Percentiles rank a stretch among this genome's conserved stretches.
phyloP scores from a whole-genome alignment of 2,797 vertebrate genomes.

The Australoheros facetus region DNA sequence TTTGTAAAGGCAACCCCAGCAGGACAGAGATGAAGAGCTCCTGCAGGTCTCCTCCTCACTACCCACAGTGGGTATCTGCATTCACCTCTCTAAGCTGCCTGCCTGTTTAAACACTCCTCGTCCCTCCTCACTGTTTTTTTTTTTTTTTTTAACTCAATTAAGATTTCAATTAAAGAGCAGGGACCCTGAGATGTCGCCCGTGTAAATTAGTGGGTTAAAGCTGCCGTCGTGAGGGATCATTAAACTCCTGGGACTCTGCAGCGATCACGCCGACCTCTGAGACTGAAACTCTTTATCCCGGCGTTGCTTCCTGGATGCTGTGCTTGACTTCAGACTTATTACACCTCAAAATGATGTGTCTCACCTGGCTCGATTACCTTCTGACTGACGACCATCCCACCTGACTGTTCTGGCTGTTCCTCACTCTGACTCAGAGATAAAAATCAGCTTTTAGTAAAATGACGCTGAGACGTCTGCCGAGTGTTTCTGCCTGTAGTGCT shows the following conservation, averaged over 20 bases:
- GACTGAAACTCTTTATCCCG: background rate
- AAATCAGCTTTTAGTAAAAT: background rate
- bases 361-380: background rate
- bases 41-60: conserved; percentile 1
- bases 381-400: too few relatives aligned
- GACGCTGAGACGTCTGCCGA: background rate
- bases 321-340: background rate
- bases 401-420: too few relatives aligned
- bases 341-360: background rate
- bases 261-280: background rate
- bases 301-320: background rate
- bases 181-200: conserved; percentile 50
- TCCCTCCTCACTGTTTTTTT: conserved; percentile 30
- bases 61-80: background rate
- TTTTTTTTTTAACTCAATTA: conserved; percentile 68
- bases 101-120: conserved; percentile 2
- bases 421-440: background rate
- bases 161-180: conserved; percentile 67
- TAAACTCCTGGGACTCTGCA: conserved; percentile 12
- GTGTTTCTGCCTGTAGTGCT: background rate
- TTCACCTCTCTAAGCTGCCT: background rate
- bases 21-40: background rate
- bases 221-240: conserved; percentile 28
- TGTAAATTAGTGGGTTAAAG: conserved; percentile 62
- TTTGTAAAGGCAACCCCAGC: background rate